Evolutionary conservation across 2,797 vertebrate genomes (phyloP), one percentile per base, ranked within the genome.

Genomic region (Rallus crepitans): DNA sequence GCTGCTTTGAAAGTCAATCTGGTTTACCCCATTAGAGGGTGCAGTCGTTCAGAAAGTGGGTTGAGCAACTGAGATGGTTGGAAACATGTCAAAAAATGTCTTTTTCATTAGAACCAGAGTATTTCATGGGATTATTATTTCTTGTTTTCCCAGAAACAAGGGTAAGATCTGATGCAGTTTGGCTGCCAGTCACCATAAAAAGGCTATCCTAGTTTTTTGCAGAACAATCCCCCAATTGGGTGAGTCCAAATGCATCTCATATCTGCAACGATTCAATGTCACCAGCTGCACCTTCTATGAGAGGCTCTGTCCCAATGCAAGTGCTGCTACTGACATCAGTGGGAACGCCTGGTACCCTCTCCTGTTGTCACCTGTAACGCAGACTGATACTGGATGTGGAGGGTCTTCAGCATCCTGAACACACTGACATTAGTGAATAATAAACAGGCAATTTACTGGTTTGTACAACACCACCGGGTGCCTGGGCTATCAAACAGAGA

Each of bases 1-100:
- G 19, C 55, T 90, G 55, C 63, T 93, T 57, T 84, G 63, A 55
- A 92, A 95, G 83, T 59, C 89, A 83, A 59, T 93, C 93, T 95
- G 77, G 1, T 90, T 94, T 91, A 93, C 82, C 87, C 79, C 91
- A 91, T 96, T 94, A 94, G 94, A 94, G 87, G 89, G 87, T 95
- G 93, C 90, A 94, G 93, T 94, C 24, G 5, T 82, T 93, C 93
- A 94, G 72, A 93, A 94, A 95, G 90, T 91, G 82, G 78, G 82
- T 84, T 12, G 20, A 85, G 47, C 31, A 73, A 87, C 63, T 12
- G 55, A 66, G 73, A 45, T 48, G 45, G 37, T 10, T 82, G 93
- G 50, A 83, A 96, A 91, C 47, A 66, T 39, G 64, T 76, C 12
- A 55, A 64, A 90, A 92, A 59, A 39, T 0, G 1, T 35, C 17